These are phyloP conservation scores for Beroe ovata DNA, from an alignment of 37 sponge, comb jelly and placozoan species.

Conservation along the genomic window DNA sequence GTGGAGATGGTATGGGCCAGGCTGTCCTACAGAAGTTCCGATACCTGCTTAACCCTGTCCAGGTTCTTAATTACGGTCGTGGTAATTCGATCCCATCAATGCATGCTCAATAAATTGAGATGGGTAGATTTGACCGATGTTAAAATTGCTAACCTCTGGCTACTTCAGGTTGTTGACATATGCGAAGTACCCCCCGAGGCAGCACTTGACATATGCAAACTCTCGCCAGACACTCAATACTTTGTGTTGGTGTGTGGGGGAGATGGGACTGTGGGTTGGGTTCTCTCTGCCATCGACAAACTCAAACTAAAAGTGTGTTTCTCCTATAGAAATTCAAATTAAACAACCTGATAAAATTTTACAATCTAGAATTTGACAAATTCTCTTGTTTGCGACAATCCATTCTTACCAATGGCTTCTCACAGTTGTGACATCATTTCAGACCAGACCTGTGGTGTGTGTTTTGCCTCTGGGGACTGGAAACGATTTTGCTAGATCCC, in stretches of 20 bases:
- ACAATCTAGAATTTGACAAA: background rate
- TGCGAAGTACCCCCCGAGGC: constrained; percentile 77
- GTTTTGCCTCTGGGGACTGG: constrained; percentile 91
- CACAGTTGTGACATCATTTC: background rate
- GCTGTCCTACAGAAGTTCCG: constrained; percentile 71
- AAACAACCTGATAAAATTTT: background rate
- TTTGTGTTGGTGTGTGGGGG: constrained; percentile 90
- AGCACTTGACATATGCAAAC: constrained; percentile 80
- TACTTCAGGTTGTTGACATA: constrained; percentile 75
- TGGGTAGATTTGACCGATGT: no score
- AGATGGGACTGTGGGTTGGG: constrained; percentile 94
- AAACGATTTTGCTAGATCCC: constrained; percentile 87
- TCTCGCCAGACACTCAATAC: constrained; percentile 70
- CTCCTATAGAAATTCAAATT: background rate
- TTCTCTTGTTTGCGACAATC: background rate
- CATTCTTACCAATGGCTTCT: background rate
- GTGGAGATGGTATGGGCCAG: constrained; percentile 86
- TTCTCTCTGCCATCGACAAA: constrained; percentile 80
- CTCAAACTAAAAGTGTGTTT: constrained; percentile 70
- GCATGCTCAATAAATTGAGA: no score
- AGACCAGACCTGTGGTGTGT: constrained; percentile 77
- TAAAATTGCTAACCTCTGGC: no score
- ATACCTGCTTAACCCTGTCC: constrained; percentile 82
- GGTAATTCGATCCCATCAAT: no score
- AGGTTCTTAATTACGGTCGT: constrained; percentile 73